Base-by-base conservation (phyloP, 2,797 vertebrate genomes). In the Odontamblyopus rebecca region DNA sequence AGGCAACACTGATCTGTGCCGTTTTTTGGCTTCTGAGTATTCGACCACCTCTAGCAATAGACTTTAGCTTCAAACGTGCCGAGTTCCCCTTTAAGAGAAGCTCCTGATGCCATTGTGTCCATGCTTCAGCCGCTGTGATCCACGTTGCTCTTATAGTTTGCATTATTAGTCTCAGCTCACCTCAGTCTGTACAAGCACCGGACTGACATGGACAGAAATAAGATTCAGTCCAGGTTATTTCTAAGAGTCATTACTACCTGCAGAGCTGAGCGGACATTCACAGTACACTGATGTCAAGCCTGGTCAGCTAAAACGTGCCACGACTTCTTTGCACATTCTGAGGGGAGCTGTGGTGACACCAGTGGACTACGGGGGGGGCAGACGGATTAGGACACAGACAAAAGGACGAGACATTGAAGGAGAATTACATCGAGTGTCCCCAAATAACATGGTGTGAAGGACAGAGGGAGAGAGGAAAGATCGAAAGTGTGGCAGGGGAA, bases 211-310 rank as follows among this genome's bases (percentile, higher is more conserved):
- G 63, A 76, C 72, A 76, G 32, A 79, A 86, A 81, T 70, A 73
- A 69, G 73, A 69, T 74, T 77, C 30, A 29, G 44, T 13, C 44
- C 44, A 72, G 85, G 81, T 77, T 78, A 75, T 82, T 82, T 71
- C 78, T 72, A 60, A 76, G 83, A 81, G 80, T 7, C 63, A 88
- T 91, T 87, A 87, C 80, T 91, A 90, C 89, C 89, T 86, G 86
- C 76, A 72, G 85, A 71, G 83, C 71, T 84, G 79, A 88, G 86
- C 83, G 82, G 82, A 82, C 63, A 72, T 85, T 86, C 82, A 71
- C 70, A 72, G 68, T 76, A 75, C 70, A 85, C 88, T 82, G 82
- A 76, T 75, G 80, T 51, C 6, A 6, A 74, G 72, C 82, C 80
- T 48, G 77, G 82, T 73, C 78, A 65, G 66, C 82, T 83, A 77